Conservation (phyloP, 2,113 vertebrate species). For the Corythoichthys haematopterus region DNA sequence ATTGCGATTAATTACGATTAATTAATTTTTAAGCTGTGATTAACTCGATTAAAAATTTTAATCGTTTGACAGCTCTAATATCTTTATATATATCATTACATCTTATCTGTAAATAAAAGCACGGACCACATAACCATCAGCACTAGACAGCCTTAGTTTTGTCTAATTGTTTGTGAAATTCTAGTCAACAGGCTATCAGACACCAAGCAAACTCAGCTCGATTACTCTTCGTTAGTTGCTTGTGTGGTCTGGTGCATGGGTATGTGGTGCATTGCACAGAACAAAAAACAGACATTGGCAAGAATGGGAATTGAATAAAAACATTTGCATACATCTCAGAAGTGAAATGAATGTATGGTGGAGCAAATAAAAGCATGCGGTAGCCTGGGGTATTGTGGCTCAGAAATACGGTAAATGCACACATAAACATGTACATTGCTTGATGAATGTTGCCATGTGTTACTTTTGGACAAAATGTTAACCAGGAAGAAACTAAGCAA, state of each 20-base stretch:
- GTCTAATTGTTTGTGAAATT: too few relatives aligned
- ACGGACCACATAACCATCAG: too few relatives aligned
- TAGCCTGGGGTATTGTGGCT: not conserved
- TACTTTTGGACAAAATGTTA: constrained; percentile 3
- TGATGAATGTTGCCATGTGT: constrained; percentile 29
- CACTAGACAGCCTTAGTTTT: too few relatives aligned
- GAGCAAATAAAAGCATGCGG: not conserved
- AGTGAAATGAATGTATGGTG: not conserved
- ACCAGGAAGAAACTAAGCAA: not conserved
- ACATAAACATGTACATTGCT: constrained; percentile 16
- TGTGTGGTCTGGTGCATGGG: not conserved
- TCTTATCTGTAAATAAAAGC: too few relatives aligned
- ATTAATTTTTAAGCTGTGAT: too few relatives aligned
- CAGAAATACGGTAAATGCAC: constrained; percentile 23
- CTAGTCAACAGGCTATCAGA: too few relatives aligned
- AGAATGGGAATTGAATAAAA: not conserved
- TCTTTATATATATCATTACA: too few relatives aligned
- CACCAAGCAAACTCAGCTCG: not conserved
- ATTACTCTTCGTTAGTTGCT: not conserved
- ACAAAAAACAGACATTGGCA: not conserved
- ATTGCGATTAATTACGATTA: too few relatives aligned
- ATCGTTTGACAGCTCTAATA: too few relatives aligned
- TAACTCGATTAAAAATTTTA: too few relatives aligned
- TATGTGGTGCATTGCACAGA: too few relatives aligned
- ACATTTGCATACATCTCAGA: not conserved